Percentiles rank a stretch among this genome's conserved stretches.
phyloP scores from a whole-genome alignment of 2,888 invertebrate genomes.

The Pristionchus exspectatus region DNA sequence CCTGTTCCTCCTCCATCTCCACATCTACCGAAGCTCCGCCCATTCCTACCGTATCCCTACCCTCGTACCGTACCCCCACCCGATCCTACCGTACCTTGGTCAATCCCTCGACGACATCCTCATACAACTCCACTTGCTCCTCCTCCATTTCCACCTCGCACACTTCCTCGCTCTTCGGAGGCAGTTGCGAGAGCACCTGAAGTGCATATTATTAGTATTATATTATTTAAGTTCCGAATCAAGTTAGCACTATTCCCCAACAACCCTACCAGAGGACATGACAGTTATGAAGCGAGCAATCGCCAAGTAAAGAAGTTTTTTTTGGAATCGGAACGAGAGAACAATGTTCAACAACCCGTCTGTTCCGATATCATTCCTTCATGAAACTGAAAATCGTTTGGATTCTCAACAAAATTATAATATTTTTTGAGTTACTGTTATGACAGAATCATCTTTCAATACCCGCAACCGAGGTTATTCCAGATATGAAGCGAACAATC shows the following conservation, averaged over 20 bases:
- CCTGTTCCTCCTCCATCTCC: conserved; percentile 86
- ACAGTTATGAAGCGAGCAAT: not conserved
- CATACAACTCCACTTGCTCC: conserved; percentile 87
- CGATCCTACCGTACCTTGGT: conserved; percentile 20
- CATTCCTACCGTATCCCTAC: not conserved
- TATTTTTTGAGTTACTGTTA: too few relatives aligned
- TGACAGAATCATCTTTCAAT: too few relatives aligned
- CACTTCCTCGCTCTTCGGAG: conserved; percentile 87
- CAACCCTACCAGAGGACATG: not conserved
- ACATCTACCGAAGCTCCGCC: conserved; percentile 81
- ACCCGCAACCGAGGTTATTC: too few relatives aligned
- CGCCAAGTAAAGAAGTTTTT: not conserved
- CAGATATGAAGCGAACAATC: too few relatives aligned
- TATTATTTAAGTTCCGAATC: not conserved
- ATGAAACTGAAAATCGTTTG: too few relatives aligned
- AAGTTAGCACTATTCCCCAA: not conserved
- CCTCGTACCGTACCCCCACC: conserved; percentile 56
- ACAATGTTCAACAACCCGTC: too few relatives aligned
- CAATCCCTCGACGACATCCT: conserved; percentile 63
- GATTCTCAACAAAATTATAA: too few relatives aligned
- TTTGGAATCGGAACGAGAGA: too few relatives aligned
- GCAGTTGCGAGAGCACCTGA: conserved; percentile 84
- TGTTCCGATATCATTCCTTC: too few relatives aligned
- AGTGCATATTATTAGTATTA: conserved; percentile 15
- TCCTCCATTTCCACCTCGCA: conserved; percentile 86